Percentiles rank a stretch among this genome's conserved stretches.
Evolutionary conservation across 64 coral and sea anemone genomes (phyloP).

Genomic region (Actinia tenebrosa): DNA sequence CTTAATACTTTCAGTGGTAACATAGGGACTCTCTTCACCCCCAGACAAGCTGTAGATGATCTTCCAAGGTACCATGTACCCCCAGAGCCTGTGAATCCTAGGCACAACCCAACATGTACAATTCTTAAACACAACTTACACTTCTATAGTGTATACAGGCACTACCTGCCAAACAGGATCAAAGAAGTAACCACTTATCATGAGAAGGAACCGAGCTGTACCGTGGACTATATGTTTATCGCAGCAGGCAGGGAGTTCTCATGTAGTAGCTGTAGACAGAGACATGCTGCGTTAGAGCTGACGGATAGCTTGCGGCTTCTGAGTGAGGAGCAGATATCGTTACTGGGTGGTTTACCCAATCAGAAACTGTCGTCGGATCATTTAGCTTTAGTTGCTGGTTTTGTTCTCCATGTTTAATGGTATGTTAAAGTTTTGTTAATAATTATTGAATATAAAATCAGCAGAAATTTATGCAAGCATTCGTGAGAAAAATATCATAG

Average conservation of each 20-base stretch:
- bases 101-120: constrained; percentile 29
- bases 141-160: constrained; percentile 72
- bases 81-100: background rate
- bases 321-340: constrained; percentile 21
- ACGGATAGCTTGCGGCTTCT: constrained; percentile 46
- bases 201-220: constrained; percentile 46
- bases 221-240: constrained; percentile 79
- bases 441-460: too few relatives aligned
- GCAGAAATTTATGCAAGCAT: too few relatives aligned
- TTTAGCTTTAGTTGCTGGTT: constrained; percentile 57
- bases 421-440: background rate
- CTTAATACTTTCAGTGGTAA: background rate
- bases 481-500: too few relatives aligned
- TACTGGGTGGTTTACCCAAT: constrained; percentile 55
- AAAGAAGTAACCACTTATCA: constrained; percentile 73
- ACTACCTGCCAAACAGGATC: constrained; percentile 6
- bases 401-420: constrained; percentile 50
- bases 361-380: constrained; percentile 76
- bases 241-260: constrained; percentile 1
- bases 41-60: background rate
- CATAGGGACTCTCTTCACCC: background rate
- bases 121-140: constrained; percentile 39
- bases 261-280: background rate
- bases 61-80: background rate
- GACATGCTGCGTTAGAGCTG: constrained; percentile 41